These are phyloP conservation scores for Ivindomyrus marchei DNA, from an alignment of 2,113 vertebrate genomes.

Conservation along the genomic window DNA sequence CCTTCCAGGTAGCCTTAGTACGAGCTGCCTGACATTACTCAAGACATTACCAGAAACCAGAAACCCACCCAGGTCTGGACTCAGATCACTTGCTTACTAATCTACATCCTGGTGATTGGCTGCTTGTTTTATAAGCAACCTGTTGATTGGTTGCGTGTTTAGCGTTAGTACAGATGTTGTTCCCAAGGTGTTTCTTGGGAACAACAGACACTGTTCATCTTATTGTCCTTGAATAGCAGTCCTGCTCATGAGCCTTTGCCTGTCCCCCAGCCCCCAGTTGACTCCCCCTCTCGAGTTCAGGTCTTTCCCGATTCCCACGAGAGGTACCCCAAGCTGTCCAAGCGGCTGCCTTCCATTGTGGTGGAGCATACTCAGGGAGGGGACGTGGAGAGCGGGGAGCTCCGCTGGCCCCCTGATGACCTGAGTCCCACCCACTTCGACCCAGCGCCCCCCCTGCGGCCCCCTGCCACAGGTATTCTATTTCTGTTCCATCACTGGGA, in stretches of 20 bases:
- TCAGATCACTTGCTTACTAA: not conserved
- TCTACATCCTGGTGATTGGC: not conserved
- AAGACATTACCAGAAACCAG: not conserved
- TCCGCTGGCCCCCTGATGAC: slow-evolving; percentile 83
- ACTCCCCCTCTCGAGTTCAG: slow-evolving; percentile 40
- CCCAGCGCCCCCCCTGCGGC: not conserved
- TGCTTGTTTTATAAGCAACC: not conserved
- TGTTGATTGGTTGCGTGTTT: not conserved
- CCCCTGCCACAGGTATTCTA: not conserved
- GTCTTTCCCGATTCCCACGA: slow-evolving; percentile 72
- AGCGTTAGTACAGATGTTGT: not conserved
- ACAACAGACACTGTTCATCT: not conserved
- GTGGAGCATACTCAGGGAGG: slow-evolving; percentile 73
- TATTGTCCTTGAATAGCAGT: not conserved
- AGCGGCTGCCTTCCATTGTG: slow-evolving; percentile 80
- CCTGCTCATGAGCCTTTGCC: not conserved
- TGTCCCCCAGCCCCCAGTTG: not conserved
- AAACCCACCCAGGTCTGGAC: too few relatives aligned
- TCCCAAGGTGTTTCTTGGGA: not conserved
- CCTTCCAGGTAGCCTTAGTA: slow-evolving; percentile 58
- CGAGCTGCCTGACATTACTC: not conserved
- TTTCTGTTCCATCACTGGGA: not conserved
- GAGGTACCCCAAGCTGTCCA: slow-evolving; percentile 75
- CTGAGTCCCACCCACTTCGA: slow-evolving; percentile 56
- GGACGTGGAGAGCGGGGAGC: slow-evolving; percentile 82